Evolutionary conservation across 2,113 vertebrate species (phyloP), one percentile per base, ranked within the genome.

Genomic region (Pogonocichla stellata): DNA sequence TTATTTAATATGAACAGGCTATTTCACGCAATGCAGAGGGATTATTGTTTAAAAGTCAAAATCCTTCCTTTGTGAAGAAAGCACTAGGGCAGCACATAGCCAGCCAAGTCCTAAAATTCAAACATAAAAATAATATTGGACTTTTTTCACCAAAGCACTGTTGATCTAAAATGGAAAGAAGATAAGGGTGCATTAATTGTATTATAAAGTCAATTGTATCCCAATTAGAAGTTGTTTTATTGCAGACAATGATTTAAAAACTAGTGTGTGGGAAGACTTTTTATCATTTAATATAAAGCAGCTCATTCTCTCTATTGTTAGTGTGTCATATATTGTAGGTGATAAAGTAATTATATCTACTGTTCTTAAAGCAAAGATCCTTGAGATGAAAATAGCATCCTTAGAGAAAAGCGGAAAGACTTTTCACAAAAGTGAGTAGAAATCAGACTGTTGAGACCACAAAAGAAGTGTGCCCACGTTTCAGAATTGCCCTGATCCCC

Each of bases 71-170:
- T 67, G 36, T 80, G 73, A 80, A 79, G 69, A 60, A 56, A 56
- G n/a, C 0, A 1, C 13, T 14, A 24, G 13, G 9, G 5, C 31
- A 70, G 38, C 31, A 26, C 58, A 10, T 14, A 13, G 18, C 10
- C 5, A 56, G 29, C 12, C 9, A 40, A 65, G 34, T 17, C 33
- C 33, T 54, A 13, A 26, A 54, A 84, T 53, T 87, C 20, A 62
- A 56, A 82, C 65, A 47, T 45, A 29, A 71, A 64, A 54, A 51
- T 69, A 47, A 18, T 12, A 13, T 0, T 22, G 15, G 9, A 3
- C 45, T 60, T 80, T 72, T 69, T 84, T 57, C 31, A 33, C 40
- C 23, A 38, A 67, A 71, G 36, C 53, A 8, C 15, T 43, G 54
- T 43, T 91, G 31, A 36, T 74, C 38, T 83, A 36, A 88, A 78